These are phyloP conservation scores for Apus apus DNA, from an alignment of 2,113 vertebrate species.

Conservation along the genomic window DNA sequence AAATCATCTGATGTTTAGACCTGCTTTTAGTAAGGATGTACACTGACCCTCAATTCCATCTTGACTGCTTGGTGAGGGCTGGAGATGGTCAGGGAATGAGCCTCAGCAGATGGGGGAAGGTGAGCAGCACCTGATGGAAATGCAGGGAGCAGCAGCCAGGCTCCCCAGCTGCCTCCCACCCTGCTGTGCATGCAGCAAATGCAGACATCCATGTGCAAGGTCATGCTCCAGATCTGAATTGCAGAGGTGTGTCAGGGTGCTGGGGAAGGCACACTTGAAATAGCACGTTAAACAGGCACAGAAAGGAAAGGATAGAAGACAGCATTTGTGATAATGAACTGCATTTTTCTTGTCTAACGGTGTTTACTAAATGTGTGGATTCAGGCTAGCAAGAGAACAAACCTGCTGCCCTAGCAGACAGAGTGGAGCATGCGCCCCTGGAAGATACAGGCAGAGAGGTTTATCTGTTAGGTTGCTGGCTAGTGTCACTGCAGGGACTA, in stretches of 20 bases:
- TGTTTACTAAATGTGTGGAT: background rate
- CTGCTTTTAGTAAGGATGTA: background rate
- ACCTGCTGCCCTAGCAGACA: background rate
- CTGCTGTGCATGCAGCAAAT: fast-evolving
- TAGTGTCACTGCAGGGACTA: background rate
- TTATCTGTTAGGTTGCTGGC: background rate
- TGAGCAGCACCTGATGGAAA: fast-evolving
- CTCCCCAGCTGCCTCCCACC: background rate
- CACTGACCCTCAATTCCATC: background rate
- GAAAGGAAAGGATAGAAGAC: background rate
- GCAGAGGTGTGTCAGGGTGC: background rate
- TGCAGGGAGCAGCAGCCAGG: fast-evolving
- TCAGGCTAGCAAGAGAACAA: background rate
- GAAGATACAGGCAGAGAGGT: background rate
- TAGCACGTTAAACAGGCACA: background rate
- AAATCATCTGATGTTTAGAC: background rate
- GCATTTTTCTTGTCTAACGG: background rate
- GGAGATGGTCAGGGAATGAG: background rate
- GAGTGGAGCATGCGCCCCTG: background rate
- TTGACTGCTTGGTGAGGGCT: background rate
- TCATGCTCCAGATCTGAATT: background rate
- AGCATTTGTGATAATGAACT: background rate
- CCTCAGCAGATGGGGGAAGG: fast-evolving
- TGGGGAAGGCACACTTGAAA: fast-evolving
- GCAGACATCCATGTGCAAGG: fast-evolving